These are phyloP conservation scores for Tychaedon coryphoeus DNA, from an alignment of 2,113 vertebrate species.

Conservation along the genomic window DNA sequence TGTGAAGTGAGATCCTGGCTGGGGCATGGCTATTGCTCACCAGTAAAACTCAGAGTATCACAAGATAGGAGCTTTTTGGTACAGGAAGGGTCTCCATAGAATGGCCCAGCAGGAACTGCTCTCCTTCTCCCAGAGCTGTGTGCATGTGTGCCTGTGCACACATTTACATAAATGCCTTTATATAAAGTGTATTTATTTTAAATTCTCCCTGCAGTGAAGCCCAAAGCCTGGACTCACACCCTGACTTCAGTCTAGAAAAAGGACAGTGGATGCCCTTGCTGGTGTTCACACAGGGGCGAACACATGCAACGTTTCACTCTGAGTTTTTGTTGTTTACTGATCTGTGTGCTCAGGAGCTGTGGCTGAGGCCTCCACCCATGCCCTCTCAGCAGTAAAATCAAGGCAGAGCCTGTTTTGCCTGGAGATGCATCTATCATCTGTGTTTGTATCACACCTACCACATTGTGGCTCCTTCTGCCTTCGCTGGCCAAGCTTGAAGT, in stretches of 20 bases:
- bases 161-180: background rate
- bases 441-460: background rate
- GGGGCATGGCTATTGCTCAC: background rate
- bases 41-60: background rate
- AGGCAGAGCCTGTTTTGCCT: background rate
- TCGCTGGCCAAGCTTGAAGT: background rate
- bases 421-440: background rate
- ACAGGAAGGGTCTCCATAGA: accelerated
- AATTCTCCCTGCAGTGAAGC: background rate
- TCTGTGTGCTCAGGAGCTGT: background rate
- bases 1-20: background rate
- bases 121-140: background rate
- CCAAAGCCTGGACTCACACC: background rate
- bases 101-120: background rate
- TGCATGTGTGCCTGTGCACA: background rate
- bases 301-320: background rate
- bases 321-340: background rate
- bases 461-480: background rate
- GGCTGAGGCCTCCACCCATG: background rate
- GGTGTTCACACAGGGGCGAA: background rate
- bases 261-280: background rate
- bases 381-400: background rate
- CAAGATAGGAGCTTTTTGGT: background rate
- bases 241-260: background rate
- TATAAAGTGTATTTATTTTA: background rate